A percentile compares a stretch with the other conserved stretches of the same genome.
Evolutionary conservation across 1,140 invertebrate species (phyloP).

Genomic region (Drosophila miranda): DNA sequence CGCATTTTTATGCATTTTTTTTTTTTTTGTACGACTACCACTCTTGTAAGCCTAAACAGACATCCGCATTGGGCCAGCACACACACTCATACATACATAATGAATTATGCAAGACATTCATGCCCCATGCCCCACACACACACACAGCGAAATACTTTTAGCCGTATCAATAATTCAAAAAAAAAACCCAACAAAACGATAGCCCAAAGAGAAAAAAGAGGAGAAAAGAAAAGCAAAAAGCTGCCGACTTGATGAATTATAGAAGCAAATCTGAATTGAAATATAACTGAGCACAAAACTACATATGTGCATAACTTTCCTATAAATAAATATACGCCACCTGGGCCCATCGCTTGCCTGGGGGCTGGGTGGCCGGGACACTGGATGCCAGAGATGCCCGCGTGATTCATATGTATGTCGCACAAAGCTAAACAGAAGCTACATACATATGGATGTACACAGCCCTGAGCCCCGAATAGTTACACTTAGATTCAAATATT

Average conservation of each 20-base stretch:
- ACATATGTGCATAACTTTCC: conserved; percentile 29
- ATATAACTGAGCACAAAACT: conserved; percentile 56
- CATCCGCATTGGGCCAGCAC: conserved; percentile 23
- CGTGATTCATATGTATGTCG: too few relatives aligned
- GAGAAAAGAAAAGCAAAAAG: conserved; percentile 19
- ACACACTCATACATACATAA: conserved; percentile 53
- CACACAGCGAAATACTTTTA: conserved; percentile 39
- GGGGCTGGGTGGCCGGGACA: not conserved
- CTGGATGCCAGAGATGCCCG: conserved; percentile 12
- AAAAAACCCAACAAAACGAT: conserved; percentile 47
- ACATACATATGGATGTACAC: too few relatives aligned
- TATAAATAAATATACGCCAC: conserved; percentile 23
- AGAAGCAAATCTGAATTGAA: conserved; percentile 77
- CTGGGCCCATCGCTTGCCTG: not conserved
- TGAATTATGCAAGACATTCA: conserved; percentile 76
- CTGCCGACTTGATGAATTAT: conserved; percentile 75
- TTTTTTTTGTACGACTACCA: not conserved
- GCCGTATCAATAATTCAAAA: conserved; percentile 78
- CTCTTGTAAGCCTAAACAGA: conserved; percentile 59
- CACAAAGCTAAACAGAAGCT: too few relatives aligned
- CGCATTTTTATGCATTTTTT: conserved; percentile 34
- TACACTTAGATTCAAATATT: too few relatives aligned
- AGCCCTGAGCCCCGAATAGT: too few relatives aligned
- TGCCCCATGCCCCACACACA: conserved; percentile 22
- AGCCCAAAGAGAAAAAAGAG: not conserved